Conservation (phyloP, 2,888 invertebrate species). For the Saturnia pavonia region DNA sequence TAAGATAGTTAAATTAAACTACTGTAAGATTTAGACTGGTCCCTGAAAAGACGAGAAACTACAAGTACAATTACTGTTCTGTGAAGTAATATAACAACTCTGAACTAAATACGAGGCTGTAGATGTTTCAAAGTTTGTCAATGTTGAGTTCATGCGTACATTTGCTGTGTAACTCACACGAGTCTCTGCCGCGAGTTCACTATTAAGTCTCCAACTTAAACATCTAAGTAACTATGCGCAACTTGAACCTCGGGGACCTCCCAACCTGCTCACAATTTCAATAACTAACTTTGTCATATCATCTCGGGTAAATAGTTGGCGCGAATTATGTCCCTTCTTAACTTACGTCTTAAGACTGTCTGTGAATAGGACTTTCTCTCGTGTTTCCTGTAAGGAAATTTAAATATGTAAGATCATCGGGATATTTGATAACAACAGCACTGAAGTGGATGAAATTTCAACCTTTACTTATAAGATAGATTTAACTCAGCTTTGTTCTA, state of each 20-base stretch:
- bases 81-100: constrained; percentile 25
- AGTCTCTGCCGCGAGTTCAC: constrained; percentile 42
- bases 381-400: neutral
- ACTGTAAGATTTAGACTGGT: neutral
- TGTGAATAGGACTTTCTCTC: constrained; percentile 1
- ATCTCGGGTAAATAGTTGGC: constrained; percentile 36
- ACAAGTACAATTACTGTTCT: constrained; percentile 7
- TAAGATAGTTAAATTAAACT: neutral
- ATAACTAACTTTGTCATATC: constrained; percentile 51
- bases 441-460: neutral
- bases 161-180: constrained; percentile 46
- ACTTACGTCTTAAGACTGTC: neutral
- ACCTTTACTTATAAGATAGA: neutral
- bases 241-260: constrained; percentile 35
- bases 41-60: neutral
- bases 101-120: constrained; percentile 33
- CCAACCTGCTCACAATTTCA: constrained; percentile 54
- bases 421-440: neutral
- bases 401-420: neutral
- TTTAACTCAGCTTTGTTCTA: neutral
- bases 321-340: constrained; percentile 8
- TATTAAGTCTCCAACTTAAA: constrained; percentile 50
- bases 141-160: constrained; percentile 41
- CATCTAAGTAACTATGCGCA: constrained; percentile 48
- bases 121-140: constrained; percentile 36